Evolutionary conservation across 2,113 vertebrate genomes (phyloP), one percentile per base, ranked within the genome.

Genomic region (Thunnus maccoyii): DNA sequence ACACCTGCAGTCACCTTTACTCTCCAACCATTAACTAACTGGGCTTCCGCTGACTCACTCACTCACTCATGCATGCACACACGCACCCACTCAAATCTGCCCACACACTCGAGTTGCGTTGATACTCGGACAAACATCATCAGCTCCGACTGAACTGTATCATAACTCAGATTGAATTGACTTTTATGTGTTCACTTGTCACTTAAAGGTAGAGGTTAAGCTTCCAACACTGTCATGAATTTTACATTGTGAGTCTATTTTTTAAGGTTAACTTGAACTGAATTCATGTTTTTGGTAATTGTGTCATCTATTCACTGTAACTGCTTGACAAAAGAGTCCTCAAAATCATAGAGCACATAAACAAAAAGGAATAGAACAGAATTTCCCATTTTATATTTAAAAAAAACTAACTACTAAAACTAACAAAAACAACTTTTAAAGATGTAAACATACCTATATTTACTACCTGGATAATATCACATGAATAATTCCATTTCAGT

Each of bases 81-180:
- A 58, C 36, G 6, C 52, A 55, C 36, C 17, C 44, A 60, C 60
- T n/a, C 32, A 55, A 2, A 55, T 36, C 52, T 9, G 8, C 63
- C 63, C 32, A 55, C 56, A 58, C 27, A 44, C 41, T 10, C 13
- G 4, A 20, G n/a, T 32, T 68, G 48, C 44, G 47, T 22, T 22
- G 18, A 72, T 76, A 55, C 55, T 66, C 66, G 15, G 56, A 3
- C 52, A 64, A 58, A 15, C 56, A 30, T 57, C 58, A 47, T n/a
- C 56, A n/a, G 25, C 50, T 30, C 63, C 47, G 25, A 52, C 47
- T 20, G 14, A 57, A 36, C 41, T 41, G 14, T n/a, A 5, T 69
- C 18, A 65, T 20, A 16, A 51, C 16, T 69, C 27, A 68, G 5
- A 16, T 68, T 25, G 22, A 80, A 64, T 3, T 22, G 22, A 22